Base-by-base conservation (phyloP, 2,888 invertebrate species). In the Alentia gelatinosa region DNA sequence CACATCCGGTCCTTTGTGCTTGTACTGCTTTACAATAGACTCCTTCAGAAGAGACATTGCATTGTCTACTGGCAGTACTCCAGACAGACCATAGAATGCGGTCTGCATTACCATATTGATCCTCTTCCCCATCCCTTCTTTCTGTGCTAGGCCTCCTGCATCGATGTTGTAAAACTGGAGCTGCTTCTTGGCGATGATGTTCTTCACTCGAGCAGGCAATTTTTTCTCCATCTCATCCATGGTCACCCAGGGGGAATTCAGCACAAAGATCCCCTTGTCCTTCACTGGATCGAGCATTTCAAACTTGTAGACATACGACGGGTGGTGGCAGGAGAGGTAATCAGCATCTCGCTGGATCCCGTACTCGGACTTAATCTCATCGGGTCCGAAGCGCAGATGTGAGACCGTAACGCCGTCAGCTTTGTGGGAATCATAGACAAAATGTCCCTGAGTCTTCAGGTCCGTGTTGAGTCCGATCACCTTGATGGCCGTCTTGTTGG, bases 371-470 rank as follows among this genome's bases (percentile, higher is more conserved):
- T 91, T 91, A 86, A 93, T 93, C 50, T 92, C 92, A 37, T 93
- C 91, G 30, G 92, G 93, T n/a, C 93, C 93, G 88, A 93, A 93
- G 23, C 93, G 89, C 40, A 93, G 88, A 90, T 93, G 93, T 23
- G 93, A 93, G 19, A 93, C 91, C 12, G 93, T 93, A 42, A 93
- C 91, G 35, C 93, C 93, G 75, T 93, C 93, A 15, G 90, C 92
- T 89, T 93, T 93, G 92, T 93, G 92, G 15, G 93, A 93, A 79
- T 93, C 93, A 86, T 79, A 93, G n/a, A 93, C 93, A 84, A 92
- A 93, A 89, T 93, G 93, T 9, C 93, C 93, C 86, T 93, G 93
- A 4, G 92, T 91, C 39, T 93, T 92, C 90, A 93, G 75, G 68
- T 91, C 91, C 1, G 93, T 93, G 89, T 93, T 92, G 89, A 92